Conservation (phyloP, 1,140 invertebrate species). For the Drosophila busckii region DNA sequence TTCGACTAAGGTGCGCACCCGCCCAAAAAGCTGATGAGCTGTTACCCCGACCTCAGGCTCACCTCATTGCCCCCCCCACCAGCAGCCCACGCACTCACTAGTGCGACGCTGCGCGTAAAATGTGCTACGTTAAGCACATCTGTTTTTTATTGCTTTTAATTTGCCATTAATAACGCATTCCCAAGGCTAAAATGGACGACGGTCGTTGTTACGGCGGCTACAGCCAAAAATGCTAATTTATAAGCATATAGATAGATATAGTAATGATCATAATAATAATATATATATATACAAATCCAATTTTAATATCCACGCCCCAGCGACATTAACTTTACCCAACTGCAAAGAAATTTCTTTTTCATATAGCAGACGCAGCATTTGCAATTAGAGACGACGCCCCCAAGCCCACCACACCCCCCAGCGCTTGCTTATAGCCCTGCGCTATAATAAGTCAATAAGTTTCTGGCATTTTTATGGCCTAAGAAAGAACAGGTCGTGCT, state of each 20-base stretch:
- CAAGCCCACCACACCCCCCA: too few relatives aligned
- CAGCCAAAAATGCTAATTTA: conserved; percentile 69
- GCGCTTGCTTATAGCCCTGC: too few relatives aligned
- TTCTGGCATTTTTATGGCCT: conserved; percentile 68
- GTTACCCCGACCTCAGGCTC: conserved; percentile 4
- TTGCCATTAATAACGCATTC: conserved; percentile 79
- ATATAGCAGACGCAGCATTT: not conserved
- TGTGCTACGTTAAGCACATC: conserved; percentile 78
- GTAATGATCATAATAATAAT: conserved; percentile 48
- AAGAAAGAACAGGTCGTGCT: conserved; percentile 5
- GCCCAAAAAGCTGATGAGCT: conserved; percentile 48
- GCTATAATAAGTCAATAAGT: conserved; percentile 75
- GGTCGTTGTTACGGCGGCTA: too few relatives aligned
- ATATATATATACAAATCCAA: conserved; percentile 34
- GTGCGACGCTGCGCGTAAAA: conserved; percentile 38
- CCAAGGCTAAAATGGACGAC: conserved; percentile 45
- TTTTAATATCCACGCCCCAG: conserved; percentile 36
- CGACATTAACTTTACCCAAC: conserved; percentile 26
- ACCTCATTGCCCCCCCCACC: not conserved
- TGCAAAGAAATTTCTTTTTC: conserved; percentile 13
- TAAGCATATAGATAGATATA: conserved; percentile 55
- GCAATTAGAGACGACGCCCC: conserved; percentile 18
- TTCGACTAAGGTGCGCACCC: conserved; percentile 53
- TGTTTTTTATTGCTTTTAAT: conserved; percentile 79
- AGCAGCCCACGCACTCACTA: not conserved